phyloP scores from a whole-genome alignment of 2,888 invertebrate species.

The Metellina segmentata region DNA sequence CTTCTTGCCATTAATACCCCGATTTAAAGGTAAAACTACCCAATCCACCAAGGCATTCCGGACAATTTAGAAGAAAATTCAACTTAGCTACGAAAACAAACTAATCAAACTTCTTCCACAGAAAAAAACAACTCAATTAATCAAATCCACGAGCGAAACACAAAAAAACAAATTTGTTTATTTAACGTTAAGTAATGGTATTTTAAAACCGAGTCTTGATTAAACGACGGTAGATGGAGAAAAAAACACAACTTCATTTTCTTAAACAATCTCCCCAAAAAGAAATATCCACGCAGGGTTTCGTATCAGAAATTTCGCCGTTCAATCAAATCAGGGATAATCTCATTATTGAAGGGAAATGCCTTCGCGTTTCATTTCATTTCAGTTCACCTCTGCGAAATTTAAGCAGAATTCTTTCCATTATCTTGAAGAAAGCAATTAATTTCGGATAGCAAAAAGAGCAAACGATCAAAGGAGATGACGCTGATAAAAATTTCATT shows the following conservation, averaged over 20 bases:
- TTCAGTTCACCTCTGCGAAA: not conserved
- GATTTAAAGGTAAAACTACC: too few relatives aligned
- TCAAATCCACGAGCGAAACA: too few relatives aligned
- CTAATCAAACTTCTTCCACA: too few relatives aligned
- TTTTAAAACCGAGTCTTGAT: too few relatives aligned
- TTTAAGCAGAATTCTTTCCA: constrained; percentile 2
- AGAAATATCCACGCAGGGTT: not conserved
- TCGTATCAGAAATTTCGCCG: not conserved
- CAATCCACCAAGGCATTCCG: too few relatives aligned
- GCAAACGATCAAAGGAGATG: not conserved
- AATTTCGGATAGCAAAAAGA: constrained; percentile 5
- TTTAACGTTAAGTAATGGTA: too few relatives aligned
- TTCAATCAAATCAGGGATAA: constrained; percentile 39
- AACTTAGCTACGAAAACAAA: too few relatives aligned
- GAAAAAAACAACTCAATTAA: too few relatives aligned
- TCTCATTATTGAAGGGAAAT: not conserved
- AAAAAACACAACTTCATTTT: too few relatives aligned
- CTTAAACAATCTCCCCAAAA: not conserved
- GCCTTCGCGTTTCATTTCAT: not conserved
- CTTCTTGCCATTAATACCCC: too few relatives aligned
- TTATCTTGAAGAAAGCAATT: constrained; percentile 7
- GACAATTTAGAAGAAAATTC: too few relatives aligned
- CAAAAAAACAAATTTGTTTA: too few relatives aligned
- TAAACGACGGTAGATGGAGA: not conserved
- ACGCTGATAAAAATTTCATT: constrained; percentile 41